Conservation (phyloP, 92 coral and sea anemone genomes). For the Micromussa lordhowensis region DNA sequence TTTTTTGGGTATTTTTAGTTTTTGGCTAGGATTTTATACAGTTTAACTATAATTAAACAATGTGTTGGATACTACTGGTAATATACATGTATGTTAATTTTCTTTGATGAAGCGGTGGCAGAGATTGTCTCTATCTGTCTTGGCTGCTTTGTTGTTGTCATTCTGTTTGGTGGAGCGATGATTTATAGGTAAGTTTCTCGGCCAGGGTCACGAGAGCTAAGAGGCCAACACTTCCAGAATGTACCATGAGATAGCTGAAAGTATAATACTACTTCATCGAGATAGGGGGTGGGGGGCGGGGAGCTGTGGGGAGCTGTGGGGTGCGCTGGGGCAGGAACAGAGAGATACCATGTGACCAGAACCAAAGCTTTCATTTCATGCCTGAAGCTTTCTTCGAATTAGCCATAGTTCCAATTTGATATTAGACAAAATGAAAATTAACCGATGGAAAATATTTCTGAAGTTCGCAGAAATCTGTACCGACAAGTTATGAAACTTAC, state of each 20-base stretch:
- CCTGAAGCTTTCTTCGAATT: not conserved
- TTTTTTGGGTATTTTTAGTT: too few relatives aligned
- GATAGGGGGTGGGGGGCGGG: too few relatives aligned
- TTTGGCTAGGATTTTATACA: too few relatives aligned
- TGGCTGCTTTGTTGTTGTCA: conserved; percentile 62
- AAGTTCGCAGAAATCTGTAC: too few relatives aligned
- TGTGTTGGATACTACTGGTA: not conserved
- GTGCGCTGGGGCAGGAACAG: too few relatives aligned
- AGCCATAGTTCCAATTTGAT: not conserved
- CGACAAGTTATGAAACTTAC: too few relatives aligned
- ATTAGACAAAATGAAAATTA: too few relatives aligned
- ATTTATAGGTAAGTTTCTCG: conserved; percentile 71
- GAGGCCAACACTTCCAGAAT: not conserved
- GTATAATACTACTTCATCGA: too few relatives aligned
- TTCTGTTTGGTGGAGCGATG: conserved; percentile 67
- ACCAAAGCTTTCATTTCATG: not conserved
- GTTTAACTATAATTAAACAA: not conserved
- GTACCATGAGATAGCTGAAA: too few relatives aligned
- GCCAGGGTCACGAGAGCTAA: not conserved
- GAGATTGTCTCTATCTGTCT: conserved; percentile 79
- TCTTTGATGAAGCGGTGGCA: conserved; percentile 58
- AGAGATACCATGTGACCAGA: too few relatives aligned
- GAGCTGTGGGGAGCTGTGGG: too few relatives aligned
- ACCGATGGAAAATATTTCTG: not conserved
- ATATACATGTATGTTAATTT: not conserved